A percentile compares a stretch with the other conserved stretches of the same genome.
Evolutionary conservation across 2,113 vertebrate species (phyloP).

Genomic region (Cinclus cinclus): DNA sequence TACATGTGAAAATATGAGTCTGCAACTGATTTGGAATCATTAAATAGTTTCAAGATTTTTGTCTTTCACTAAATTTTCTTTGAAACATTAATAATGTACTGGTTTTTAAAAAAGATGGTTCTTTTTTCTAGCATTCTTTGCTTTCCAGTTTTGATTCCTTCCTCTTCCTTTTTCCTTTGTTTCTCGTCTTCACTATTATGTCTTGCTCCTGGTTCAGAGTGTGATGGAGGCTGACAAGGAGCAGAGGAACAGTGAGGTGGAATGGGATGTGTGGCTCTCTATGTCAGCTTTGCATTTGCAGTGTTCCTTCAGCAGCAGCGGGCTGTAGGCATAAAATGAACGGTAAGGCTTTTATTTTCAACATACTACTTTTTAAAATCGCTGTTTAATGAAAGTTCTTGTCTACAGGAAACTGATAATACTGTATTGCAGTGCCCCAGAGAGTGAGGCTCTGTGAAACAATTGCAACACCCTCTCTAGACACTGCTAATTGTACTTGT

Average conservation of each 20-base stretch:
- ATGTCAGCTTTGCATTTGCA: neutral
- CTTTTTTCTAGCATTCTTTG: neutral
- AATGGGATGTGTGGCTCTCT: neutral
- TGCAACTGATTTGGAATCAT: conserved; percentile 23
- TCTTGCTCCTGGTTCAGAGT: neutral
- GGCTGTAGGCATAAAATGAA: neutral
- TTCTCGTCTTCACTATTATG: neutral
- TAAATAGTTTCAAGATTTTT: conserved; percentile 24
- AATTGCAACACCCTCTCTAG: neutral
- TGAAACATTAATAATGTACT: neutral
- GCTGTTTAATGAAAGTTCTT: neutral
- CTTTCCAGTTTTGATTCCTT: neutral
- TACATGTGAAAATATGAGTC: neutral
- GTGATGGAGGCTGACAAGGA: neutral
- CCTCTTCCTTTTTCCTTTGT: neutral
- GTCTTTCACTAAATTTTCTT: conserved; percentile 9
- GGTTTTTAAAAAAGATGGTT: neutral
- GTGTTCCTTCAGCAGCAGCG: neutral
- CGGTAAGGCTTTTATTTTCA: neutral
- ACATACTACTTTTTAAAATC: neutral
- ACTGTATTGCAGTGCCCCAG: neutral
- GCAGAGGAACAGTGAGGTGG: neutral
- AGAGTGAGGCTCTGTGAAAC: neutral
- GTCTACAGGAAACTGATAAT: neutral
- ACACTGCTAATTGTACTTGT: neutral